Conservation (phyloP, 2,797 vertebrate genomes). For the Chloroceryle amazona region DNA sequence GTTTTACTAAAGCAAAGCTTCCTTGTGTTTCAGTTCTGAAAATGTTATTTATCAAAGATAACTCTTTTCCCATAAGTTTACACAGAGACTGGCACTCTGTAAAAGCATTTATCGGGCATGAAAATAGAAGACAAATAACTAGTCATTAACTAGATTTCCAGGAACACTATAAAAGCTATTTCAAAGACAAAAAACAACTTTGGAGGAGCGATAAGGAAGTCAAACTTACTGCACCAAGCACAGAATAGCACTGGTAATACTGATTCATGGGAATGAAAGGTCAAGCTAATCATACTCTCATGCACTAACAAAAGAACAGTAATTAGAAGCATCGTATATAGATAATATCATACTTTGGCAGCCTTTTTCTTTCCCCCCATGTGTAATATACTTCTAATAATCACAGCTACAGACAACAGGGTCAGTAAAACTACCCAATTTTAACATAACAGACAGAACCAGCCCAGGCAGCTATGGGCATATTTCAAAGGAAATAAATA, state of each 20-base stretch:
- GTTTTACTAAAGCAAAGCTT: neutral
- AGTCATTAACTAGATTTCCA: neutral
- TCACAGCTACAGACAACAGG: slow-evolving; percentile 11
- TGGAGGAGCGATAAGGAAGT: neutral
- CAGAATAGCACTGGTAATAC: neutral
- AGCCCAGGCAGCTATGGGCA: neutral
- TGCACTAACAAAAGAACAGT: neutral
- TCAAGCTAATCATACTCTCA: neutral
- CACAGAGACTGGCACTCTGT: neutral
- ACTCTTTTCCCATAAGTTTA: neutral
- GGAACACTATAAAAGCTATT: slow-evolving; percentile 1
- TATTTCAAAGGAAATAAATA: neutral
- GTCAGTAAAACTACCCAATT: neutral
- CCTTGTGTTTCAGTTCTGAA: slow-evolving; percentile 1
- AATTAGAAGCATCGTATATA: neutral
- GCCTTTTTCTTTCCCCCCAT: neutral
- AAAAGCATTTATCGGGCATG: slow-evolving; percentile 3
- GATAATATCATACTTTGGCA: neutral
- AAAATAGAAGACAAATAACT: neutral
- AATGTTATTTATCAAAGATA: neutral
- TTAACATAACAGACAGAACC: neutral
- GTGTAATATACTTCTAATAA: neutral
- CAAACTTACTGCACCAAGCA: neutral
- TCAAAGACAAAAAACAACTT: neutral
- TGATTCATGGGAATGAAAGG: neutral